Evolutionary conservation across 1,140 invertebrate species (phyloP), one percentile per base, ranked within the genome.

Genomic region (Caenorhabditis inopinata): DNA sequence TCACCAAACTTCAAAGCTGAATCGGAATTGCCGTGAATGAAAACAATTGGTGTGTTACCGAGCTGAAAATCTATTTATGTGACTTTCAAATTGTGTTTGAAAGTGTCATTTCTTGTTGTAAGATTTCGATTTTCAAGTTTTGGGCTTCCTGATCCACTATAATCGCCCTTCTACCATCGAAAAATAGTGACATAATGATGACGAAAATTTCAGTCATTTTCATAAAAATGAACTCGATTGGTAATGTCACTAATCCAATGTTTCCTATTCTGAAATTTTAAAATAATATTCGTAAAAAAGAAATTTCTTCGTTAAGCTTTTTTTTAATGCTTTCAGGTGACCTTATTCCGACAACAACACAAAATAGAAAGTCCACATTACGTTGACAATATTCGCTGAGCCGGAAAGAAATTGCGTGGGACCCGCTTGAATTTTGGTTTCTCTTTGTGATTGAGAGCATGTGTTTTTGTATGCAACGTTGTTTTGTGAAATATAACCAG

Each of bases 21-120:
- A 42, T 85, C 84, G 0, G 82, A 84, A 38, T 85, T 85, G 27
- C 84, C 84, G 35, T 85, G 84, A n/a, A 85, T 82, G 49, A 85
- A 85, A 0, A 85, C 42, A n/a, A 85, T 78, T 23, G 84, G 84
- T n/a, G 35, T 62, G 42, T 82, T 38, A 16, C 18, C 38, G 5
- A 83, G 29, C 81, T 83, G 32, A 12, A 81, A 29, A 21, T 35
- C 14, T 47, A 76, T 21, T 11, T 35, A 73, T 42, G 11, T 12
- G 4, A 11, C 23, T 18, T 11, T 11, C 16, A 18, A 29, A 78
- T 62, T 46, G 23, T 2, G n/a, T 78, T 38, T 25, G 18, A 42
- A 62, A 48, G 45, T 21, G 35, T 35, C 25, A 68, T 35, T 7
- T 6, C 35, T 58, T 58, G 27, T 32, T 58, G 16, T 58, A 58